Evolutionary conservation across 2,888 invertebrate species (phyloP).

Genomic region (Platycheirus rosarum): DNA sequence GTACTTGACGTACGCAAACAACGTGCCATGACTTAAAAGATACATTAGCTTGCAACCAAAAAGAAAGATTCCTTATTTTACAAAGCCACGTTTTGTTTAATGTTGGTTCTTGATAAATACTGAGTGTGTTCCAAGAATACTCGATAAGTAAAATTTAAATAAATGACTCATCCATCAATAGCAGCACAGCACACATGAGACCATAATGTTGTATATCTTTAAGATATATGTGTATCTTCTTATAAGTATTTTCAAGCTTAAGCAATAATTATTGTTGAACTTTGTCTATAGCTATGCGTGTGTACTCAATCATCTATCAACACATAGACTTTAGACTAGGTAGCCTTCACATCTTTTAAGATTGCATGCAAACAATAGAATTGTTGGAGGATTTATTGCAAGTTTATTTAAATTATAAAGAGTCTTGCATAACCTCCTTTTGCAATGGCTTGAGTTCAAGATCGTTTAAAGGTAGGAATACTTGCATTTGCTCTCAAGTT

Average conservation of each 20-base stretch:
- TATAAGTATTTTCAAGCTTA: conserved; percentile 10
- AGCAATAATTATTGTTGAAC: conserved; percentile 29
- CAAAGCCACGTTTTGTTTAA: no score
- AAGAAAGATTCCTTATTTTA: no score
- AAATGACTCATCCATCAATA: conserved; percentile 47
- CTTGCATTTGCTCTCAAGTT: conserved; percentile 7
- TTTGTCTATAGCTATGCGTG: conserved; percentile 42
- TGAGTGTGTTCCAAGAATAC: conserved; percentile 36
- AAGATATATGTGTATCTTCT: neutral
- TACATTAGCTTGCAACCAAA: neutral
- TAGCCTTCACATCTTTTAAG: conserved; percentile 66
- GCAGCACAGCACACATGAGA: neutral
- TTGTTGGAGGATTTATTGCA: conserved; percentile 67
- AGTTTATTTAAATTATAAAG: conserved; percentile 52
- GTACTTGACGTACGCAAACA: conserved; percentile 6
- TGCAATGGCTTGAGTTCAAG: conserved; percentile 60
- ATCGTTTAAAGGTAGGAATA: conserved; percentile 21
- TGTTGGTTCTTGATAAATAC: conserved; percentile 32
- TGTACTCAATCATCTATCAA: conserved; percentile 40
- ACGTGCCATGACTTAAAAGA: conserved; percentile 45
- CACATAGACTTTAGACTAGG: conserved; percentile 16
- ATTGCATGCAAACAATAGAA: conserved; percentile 69
- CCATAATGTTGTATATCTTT: neutral
- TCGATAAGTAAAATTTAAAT: conserved; percentile 38
- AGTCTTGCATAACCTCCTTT: conserved; percentile 54